Evolutionary conservation across 1,140 invertebrate genomes (phyloP), one percentile per base, ranked within the genome.

Genomic region (Elysia chlorotica): DNA sequence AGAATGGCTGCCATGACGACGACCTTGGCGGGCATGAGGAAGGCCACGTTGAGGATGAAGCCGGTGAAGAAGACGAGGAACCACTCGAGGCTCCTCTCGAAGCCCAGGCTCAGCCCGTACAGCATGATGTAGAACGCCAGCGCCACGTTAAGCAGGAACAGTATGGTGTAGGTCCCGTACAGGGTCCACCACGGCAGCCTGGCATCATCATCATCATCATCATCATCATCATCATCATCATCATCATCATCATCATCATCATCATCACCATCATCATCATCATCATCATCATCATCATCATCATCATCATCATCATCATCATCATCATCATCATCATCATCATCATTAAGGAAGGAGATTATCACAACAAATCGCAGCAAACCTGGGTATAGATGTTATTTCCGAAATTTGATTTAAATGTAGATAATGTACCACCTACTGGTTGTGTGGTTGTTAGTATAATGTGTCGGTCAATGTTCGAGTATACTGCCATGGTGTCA

Each of bases 121-220:
- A 84, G 65, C 76, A 82, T 81, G 30, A 80, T 70, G 65, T 81
- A 79, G 68, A 77, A 81, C 0, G 82, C 76, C 14, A 67, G 71
- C 23, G 74, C 36, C 4, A 81, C 3, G 17, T 74, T 71, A 10
- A 62, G 54, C 1, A 57, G 5, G 0, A 79, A 6, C 14, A 73
- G 54, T 23, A 81, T 10, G 2, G 67, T 73, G 80, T 80, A 83
- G 28, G 77, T 69, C 54, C 82, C 68, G 68, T 81, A 81, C 0
- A 81, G 14, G 48, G 57, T 74, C 79, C 79, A 82, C 79, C 78
- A 82, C 5, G 82, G 82, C 17, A 83, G 65, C 35, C 77, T 81
- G 59, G 23, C n/a, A n/a, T n/a, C n/a, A n/a, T n/a, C n/a, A n/a
- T n/a, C n/a, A n/a, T n/a, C n/a, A n/a, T n/a, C n/a, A n/a, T n/a